These are phyloP conservation scores for Poecilia gillii DNA, from an alignment of 2,797 vertebrate species.

Conservation along the genomic window DNA sequence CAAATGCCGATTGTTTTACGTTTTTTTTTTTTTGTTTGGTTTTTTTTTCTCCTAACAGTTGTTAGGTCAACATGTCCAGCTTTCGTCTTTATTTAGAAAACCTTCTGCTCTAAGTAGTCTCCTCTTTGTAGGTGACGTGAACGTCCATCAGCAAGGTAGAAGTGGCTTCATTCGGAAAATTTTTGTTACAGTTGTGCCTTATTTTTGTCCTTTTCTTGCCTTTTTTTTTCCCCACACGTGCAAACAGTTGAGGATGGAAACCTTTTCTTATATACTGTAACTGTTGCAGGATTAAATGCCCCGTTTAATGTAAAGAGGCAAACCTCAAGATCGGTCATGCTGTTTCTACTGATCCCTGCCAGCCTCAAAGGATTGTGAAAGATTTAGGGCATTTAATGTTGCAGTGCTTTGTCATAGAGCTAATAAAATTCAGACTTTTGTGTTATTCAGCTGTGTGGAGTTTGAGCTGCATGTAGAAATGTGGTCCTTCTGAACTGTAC, in stretches of 20 bases:
- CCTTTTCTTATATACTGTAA: background rate
- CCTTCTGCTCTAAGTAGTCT: background rate
- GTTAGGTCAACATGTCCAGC: background rate
- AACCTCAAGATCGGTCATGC: constrained; percentile 40
- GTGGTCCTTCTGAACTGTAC: constrained; percentile 16
- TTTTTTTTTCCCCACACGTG: background rate
- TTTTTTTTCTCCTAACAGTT: background rate
- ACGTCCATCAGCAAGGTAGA: constrained; percentile 7
- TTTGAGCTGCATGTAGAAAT: constrained; percentile 2
- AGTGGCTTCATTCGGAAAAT: background rate
- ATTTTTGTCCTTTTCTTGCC: background rate
- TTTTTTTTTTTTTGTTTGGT: background rate
- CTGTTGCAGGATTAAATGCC: background rate
- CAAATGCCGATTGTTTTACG: background rate
- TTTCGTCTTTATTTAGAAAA: background rate
- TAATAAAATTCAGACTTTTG: background rate
- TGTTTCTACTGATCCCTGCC: constrained; percentile 7
- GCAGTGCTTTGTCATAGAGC: constrained; percentile 3
- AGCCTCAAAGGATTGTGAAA: constrained; percentile 20
- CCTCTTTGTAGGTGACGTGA: background rate
- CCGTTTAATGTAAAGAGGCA: background rate
- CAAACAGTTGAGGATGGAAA: background rate
- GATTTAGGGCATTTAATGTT: constrained; percentile 20
- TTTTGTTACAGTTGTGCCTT: background rate
- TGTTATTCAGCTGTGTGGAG: background rate